Conservation (phyloP, 2,113 vertebrate species). For the Tachycineta bicolor region DNA sequence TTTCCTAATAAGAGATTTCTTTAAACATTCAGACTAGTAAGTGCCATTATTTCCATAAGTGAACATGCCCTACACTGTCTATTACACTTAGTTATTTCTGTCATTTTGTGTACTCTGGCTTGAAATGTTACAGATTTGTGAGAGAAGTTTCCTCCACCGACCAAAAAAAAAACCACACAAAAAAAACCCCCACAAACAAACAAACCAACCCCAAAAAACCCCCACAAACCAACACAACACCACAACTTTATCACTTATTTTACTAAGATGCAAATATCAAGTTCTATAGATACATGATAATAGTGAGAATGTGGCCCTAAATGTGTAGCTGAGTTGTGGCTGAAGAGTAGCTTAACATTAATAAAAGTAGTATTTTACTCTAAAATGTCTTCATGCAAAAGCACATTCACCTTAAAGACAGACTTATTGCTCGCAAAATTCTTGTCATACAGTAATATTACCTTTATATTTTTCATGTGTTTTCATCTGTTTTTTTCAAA, state of each 20-base stretch:
- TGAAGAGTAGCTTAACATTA: neutral
- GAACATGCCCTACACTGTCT: accelerated
- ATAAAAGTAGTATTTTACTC: neutral
- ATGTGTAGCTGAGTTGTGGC: neutral
- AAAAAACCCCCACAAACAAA: neutral
- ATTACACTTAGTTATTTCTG: neutral
- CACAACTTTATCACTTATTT: neutral
- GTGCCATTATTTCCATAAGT: neutral
- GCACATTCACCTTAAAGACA: neutral
- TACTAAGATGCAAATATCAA: neutral
- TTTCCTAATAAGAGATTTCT: neutral
- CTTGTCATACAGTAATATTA: neutral
- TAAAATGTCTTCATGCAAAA: neutral
- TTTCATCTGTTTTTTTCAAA: neutral
- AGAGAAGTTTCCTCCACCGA: neutral
- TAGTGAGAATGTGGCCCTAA: neutral
- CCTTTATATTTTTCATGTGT: neutral
- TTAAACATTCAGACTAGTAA: neutral
- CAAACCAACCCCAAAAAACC: neutral
- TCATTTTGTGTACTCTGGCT: neutral
- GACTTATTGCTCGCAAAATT: neutral
- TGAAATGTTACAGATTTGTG: neutral
- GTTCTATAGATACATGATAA: neutral
- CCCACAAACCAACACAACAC: too few species aligned
- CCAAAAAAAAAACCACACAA: neutral